These are phyloP conservation scores for Caenorhabditis macrosperma DNA, from an alignment of 2,888 invertebrate genomes.

Conservation along the genomic window DNA sequence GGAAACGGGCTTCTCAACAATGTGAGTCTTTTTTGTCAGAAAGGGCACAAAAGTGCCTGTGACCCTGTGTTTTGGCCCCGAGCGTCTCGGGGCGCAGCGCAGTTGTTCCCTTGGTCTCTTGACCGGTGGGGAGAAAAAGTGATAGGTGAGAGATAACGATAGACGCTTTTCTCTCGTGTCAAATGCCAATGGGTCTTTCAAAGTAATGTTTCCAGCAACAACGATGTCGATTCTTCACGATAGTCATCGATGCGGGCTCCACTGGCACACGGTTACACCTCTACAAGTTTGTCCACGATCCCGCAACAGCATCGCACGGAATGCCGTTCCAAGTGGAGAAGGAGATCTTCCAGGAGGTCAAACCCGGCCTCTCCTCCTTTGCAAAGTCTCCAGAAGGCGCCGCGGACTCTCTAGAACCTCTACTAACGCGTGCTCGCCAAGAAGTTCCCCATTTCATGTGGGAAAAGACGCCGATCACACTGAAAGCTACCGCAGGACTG, in stretches of 20 bases:
- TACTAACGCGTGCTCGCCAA: conserved; percentile 82
- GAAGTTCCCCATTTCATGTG: conserved; percentile 88
- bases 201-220: conserved; percentile 61
- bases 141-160: too few relatives aligned
- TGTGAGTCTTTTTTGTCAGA: conserved; percentile 37
- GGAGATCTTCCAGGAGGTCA: conserved; percentile 88
- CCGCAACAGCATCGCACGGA: conserved; percentile 39
- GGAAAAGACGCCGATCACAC: conserved; percentile 87
- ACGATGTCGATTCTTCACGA: conserved; percentile 77
- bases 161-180: too few relatives aligned
- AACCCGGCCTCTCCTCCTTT: conserved; percentile 93
- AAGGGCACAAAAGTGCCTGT: background rate
- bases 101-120: too few relatives aligned
- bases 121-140: background rate
- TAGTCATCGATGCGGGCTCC: conserved; percentile 80
- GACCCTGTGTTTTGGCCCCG: background rate
- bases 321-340: conserved; percentile 87
- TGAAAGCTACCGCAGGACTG: conserved; percentile 95
- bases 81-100: too few relatives aligned
- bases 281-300: conserved; percentile 72
- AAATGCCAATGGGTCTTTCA: background rate
- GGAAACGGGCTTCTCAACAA: conserved; percentile 54
- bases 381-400: conserved; percentile 88
- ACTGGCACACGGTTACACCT: conserved; percentile 80
- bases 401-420: conserved; percentile 80